These are phyloP conservation scores for Anthrax anthrax DNA, from an alignment of 2,888 invertebrate genomes.

Conservation along the genomic window DNA sequence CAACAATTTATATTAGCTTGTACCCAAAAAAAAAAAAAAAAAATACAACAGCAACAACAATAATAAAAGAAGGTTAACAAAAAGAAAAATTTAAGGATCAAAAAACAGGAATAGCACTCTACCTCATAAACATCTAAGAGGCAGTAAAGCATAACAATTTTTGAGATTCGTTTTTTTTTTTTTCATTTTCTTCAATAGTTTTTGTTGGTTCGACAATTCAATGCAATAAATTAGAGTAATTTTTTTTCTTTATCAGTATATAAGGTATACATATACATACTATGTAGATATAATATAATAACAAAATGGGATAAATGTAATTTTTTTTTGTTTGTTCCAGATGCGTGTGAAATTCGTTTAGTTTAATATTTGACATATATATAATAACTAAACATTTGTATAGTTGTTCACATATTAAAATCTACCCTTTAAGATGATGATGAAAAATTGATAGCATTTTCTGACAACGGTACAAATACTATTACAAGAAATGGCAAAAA, in stretches of 20 bases:
- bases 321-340: background rate
- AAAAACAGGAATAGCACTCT: background rate
- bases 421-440: background rate
- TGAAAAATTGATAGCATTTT: background rate
- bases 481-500: no score
- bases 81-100: background rate
- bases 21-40: no score
- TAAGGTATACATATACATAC: background rate
- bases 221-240: no score
- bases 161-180: background rate
- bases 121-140: no score
- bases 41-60: background rate
- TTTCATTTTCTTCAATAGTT: no score
- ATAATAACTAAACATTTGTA: no score
- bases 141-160: background rate
- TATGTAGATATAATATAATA: background rate
- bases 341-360: background rate
- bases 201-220: no score
- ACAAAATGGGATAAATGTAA: no score
- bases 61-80: background rate
- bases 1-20: no score
- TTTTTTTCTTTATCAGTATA: background rate
- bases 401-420: no score
- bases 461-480: background rate
- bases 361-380: background rate